Conservation (phyloP, 2,113 vertebrate species). For the Hiodon tergisus region DNA sequence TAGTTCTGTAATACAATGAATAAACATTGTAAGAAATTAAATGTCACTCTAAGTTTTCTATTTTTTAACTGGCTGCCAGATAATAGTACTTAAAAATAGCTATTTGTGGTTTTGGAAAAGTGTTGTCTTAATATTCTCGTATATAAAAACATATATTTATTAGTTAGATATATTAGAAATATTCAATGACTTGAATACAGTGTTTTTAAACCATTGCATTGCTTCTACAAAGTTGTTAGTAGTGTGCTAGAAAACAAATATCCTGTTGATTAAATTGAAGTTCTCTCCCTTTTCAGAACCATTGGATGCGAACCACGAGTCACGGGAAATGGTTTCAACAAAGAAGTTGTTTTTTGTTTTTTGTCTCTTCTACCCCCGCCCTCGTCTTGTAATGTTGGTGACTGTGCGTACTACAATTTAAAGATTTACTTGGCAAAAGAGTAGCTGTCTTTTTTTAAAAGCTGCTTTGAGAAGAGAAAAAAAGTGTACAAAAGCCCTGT, state of each 20-base stretch:
- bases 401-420: slow-evolving; percentile 5
- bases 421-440: neutral
- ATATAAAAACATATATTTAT: neutral
- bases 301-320: slow-evolving; percentile 26
- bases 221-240: neutral
- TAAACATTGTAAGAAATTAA: no score
- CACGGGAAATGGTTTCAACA: slow-evolving; percentile 48
- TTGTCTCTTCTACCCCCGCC: slow-evolving; percentile 8
- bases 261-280: neutral
- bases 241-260: neutral
- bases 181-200: no score
- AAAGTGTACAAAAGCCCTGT: neutral
- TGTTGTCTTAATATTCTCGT: neutral
- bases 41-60: neutral
- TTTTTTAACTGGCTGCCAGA: neutral
- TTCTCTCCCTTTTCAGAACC: slow-evolving; percentile 36
- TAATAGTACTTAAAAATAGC: neutral
- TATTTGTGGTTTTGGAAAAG: no score
- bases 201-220: no score
- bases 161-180: neutral
- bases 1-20: slow-evolving; percentile 22
- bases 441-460: slow-evolving; percentile 3
- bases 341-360: slow-evolving; percentile 24
- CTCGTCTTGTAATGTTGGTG: slow-evolving; percentile 40
- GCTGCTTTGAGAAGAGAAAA: neutral